phyloP scores from a whole-genome alignment of 2,113 vertebrate genomes.

The Rhinopithecus roxellana region DNA sequence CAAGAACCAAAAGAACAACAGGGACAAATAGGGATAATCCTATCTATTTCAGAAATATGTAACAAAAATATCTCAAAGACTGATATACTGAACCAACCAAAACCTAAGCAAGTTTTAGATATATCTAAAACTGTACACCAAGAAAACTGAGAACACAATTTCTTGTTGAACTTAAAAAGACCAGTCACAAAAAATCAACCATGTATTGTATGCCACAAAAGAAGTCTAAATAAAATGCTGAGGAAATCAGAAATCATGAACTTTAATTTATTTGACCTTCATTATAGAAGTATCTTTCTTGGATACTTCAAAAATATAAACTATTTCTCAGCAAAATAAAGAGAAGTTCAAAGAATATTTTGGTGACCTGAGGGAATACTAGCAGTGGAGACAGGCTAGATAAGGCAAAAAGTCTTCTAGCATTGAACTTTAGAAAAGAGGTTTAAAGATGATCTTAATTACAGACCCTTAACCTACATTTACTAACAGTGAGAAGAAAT shows the following conservation, averaged over 20 bases:
- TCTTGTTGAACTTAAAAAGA: neutral
- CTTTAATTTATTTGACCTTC: neutral
- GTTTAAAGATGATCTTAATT: neutral
- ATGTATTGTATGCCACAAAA: neutral
- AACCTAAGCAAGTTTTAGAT: neutral
- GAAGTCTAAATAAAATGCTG: neutral
- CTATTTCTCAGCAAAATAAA: neutral
- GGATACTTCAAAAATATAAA: neutral
- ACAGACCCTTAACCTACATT: neutral
- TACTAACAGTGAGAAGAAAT: neutral
- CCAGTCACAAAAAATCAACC: neutral
- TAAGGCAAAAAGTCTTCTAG: neutral
- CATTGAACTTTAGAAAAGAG: neutral
- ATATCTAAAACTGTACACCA: neutral
- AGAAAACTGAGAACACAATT: neutral
- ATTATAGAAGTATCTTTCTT: neutral
- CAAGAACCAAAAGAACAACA: neutral
- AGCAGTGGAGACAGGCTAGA: neutral
- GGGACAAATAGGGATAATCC: neutral
- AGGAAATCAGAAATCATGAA: neutral
- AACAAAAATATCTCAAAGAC: neutral
- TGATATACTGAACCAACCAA: neutral
- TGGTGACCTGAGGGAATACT: neutral
- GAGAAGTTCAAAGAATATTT: neutral
- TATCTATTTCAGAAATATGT: neutral